Base-by-base conservation (phyloP, 2,888 invertebrate species). In the Cataglyphis albicans region DNA sequence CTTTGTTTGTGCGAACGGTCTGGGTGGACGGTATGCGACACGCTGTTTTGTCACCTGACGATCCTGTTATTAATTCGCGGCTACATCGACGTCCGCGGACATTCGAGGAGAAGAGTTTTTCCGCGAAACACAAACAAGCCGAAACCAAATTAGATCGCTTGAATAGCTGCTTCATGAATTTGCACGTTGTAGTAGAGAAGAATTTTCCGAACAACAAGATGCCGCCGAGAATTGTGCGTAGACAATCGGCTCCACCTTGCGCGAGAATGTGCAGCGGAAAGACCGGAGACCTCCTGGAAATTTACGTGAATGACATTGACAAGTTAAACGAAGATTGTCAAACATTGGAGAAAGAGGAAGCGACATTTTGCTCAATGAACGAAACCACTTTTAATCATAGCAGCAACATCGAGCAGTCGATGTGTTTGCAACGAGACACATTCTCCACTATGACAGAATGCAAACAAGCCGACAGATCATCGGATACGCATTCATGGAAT, bases 11-110 rank as follows among this genome's bases (percentile, higher is more conserved):
- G 48, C 95, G 95, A 83, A 96, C 96, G 0, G 95, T 96, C 75
- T 98, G 98, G 98, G 96, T 97, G 83, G 96, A 97, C 92, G 97
- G 97, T 29, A 96, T 96, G 89, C 95, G 97, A 87, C 97, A 97
- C 95, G 97, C 97, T 25, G 96, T 97, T 68, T 95, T 97, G 73
- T 95, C 96, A 7, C 95, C 96, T 83, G 96, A 97, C 94, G 97
- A 97, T 93, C 96, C 95, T 9, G 86, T 94, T 1, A 87, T 92
- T 9, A 91, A 93, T 83, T 67, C 88, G 0, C 90, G 89, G 76
- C 78, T 82, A 48, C 88, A 85, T 44, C 86, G 85, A 81, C 87
- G 92, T 61, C 87, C 93, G 3, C 89, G 91, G 73, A 89, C 90
- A 3, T 90, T 92, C 7, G 90, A 90, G 41, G 88, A 87, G 15